phyloP scores from a whole-genome alignment of 2,888 invertebrate species.

The Entomobrya multifasciata region DNA sequence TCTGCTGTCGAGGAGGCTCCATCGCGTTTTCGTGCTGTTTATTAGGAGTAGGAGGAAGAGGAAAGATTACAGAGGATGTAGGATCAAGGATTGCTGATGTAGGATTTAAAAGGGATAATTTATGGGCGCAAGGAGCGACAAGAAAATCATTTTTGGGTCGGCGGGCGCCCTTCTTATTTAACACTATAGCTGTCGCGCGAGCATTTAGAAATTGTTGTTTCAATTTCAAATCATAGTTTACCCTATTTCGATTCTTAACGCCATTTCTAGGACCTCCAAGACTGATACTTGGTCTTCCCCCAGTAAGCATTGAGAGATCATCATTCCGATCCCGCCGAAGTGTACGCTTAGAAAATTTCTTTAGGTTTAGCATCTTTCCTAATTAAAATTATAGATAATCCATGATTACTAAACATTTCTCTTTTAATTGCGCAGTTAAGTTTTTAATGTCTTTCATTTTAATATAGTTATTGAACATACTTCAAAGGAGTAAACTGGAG shows the following conservation, averaged over 20 bases:
- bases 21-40: background rate
- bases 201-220: slow-evolving; percentile 10
- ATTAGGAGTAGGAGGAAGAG: background rate
- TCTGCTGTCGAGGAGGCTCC: background rate
- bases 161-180: background rate
- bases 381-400: too few relatives aligned
- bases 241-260: background rate
- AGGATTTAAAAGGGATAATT: too few relatives aligned
- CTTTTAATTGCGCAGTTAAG: too few relatives aligned
- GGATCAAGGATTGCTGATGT: too few relatives aligned
- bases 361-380: background rate
- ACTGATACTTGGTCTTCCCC: background rate
- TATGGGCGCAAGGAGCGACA: too few relatives aligned
- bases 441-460: too few relatives aligned
- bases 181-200: background rate
- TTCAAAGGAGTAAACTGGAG: too few relatives aligned
- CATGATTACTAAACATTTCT: too few relatives aligned
- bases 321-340: background rate
- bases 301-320: slow-evolving; percentile 33
- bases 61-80: background rate
- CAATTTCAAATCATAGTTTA: background rate
- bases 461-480: too few relatives aligned
- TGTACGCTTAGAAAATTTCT: background rate
- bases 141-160: too few relatives aligned
- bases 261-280: background rate